These are phyloP conservation scores for Pteropus alecto DNA, from an alignment of 2,113 vertebrate species.

Conservation along the genomic window DNA sequence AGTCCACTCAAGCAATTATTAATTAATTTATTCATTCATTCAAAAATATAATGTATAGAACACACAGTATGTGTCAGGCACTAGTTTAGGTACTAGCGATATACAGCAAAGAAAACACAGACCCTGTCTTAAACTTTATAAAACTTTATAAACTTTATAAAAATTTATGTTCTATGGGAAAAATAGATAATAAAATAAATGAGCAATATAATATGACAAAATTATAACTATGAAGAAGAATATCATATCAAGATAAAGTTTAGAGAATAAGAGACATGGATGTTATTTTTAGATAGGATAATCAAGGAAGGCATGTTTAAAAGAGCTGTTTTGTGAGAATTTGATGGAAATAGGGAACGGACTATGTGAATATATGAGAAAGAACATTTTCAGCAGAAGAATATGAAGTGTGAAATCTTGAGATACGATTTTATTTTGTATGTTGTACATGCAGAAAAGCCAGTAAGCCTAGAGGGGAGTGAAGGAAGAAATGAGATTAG, in stretches of 20 bases:
- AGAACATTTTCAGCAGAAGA: background rate
- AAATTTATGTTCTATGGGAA: background rate
- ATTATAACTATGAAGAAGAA: background rate
- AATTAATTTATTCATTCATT: background rate
- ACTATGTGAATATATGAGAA: background rate
- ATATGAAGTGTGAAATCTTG: background rate
- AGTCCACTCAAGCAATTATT: background rate
- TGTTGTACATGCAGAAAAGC: background rate
- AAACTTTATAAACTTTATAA: no score
- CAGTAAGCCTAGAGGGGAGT: background rate
- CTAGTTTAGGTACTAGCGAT: background rate
- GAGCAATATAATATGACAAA: background rate
- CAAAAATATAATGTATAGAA: background rate
- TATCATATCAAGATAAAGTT: background rate
- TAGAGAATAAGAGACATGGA: background rate
- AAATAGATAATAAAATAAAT: background rate
- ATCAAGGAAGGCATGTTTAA: background rate
- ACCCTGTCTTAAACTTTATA: background rate
- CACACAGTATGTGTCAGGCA: background rate
- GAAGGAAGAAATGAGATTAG: background rate
- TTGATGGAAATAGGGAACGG: background rate
- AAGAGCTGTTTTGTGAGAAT: background rate
- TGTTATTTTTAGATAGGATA: background rate
- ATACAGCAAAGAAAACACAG: background rate
- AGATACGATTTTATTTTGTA: background rate